A percentile compares a stretch with the other conserved stretches of the same genome.
These are phyloP conservation scores for Bellardia pandia DNA, from an alignment of 2,888 invertebrate genomes.

Conservation along the genomic window DNA sequence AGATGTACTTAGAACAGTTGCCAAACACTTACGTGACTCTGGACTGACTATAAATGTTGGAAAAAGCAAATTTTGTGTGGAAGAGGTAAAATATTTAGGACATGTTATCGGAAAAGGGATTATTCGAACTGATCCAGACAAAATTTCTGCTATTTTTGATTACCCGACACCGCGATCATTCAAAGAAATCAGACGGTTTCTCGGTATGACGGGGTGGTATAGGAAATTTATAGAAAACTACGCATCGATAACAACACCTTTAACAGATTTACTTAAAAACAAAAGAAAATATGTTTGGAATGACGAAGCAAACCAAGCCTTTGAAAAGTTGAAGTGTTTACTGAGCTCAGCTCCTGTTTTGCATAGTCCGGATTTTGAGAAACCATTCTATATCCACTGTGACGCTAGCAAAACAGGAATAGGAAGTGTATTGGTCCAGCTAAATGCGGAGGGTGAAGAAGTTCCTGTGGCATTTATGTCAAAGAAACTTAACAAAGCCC, in stretches of 20 bases:
- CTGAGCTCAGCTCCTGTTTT: conserved; percentile 5
- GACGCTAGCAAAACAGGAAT: conserved; percentile 45
- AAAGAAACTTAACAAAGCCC: background rate
- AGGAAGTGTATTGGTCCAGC: conserved; percentile 1
- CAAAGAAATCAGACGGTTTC: conserved; percentile 23
- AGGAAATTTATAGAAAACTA: background rate
- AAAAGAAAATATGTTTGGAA: background rate
- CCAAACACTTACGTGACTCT: background rate
- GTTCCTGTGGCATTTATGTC: conserved; percentile 4
- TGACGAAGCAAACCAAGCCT: background rate
- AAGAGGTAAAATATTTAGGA: background rate
- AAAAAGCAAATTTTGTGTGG: conserved; percentile 22
- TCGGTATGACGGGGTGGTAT: background rate
- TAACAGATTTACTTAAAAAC: background rate
- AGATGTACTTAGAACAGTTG: background rate
- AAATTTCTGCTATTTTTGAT: conserved; percentile 26
- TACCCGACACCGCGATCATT: conserved; percentile 29
- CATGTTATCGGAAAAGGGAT: conserved; percentile 16
- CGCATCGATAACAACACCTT: background rate
- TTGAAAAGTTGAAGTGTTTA: conserved; percentile 26
- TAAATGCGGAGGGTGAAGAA: conserved; percentile 3
- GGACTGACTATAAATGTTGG: background rate
- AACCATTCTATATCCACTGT: conserved; percentile 64
- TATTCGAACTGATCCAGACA: background rate
- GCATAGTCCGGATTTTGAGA: conserved; percentile 56